Base-by-base conservation (phyloP, 2,113 vertebrate genomes). In the Tamias sibiricus region DNA sequence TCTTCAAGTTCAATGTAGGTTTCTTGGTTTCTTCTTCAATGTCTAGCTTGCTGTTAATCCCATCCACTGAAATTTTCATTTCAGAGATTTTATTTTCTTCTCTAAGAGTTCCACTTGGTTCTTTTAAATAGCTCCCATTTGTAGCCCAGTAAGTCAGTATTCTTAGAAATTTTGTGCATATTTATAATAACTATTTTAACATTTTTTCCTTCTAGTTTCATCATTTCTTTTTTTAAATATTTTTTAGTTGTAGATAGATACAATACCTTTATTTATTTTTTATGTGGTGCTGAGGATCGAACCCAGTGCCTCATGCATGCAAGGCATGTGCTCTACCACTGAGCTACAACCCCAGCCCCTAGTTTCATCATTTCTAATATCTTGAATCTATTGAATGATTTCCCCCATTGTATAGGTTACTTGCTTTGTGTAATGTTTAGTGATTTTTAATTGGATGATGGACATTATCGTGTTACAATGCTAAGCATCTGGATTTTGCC, bases 61-160 rank as follows among this genome's bases (percentile, higher is more conserved):
- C 32, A 93, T 26, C 62, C 71, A 76, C 24, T 90, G 35, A 94
- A 52, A 81, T 82, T 72, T 90, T 84, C 59, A 95, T 66, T 57
- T 80, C 10, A 62, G 37, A 69, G 72, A 69, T 32, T 86, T 62
- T 20, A 52, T 49, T 82, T 57, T 35, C 32, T 91, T 54, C 52
- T 88, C 54, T 69, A 87, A 10, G 77, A 54, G 24, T 76, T 96
- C n/a, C 37, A 74, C 19, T 94, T 64, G 54, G 26, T 66, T 93
- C 28, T 94, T 88, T 94, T 47, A 62, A 88, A 81, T 69, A 94
- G 80, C 52, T 68, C 87, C 57, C 52, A 94, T 83, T 77, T 57
- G 35, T 88, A 26, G 93, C 72, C 91, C 26, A 47, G 32, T 80
- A 95, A 93, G 57, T 42, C 40, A 49, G 54, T 59, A 83, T 84